Evolutionary conservation across 2,797 vertebrate species (phyloP).

Genomic region (Lepidocolaptes lacrymiger): DNA sequence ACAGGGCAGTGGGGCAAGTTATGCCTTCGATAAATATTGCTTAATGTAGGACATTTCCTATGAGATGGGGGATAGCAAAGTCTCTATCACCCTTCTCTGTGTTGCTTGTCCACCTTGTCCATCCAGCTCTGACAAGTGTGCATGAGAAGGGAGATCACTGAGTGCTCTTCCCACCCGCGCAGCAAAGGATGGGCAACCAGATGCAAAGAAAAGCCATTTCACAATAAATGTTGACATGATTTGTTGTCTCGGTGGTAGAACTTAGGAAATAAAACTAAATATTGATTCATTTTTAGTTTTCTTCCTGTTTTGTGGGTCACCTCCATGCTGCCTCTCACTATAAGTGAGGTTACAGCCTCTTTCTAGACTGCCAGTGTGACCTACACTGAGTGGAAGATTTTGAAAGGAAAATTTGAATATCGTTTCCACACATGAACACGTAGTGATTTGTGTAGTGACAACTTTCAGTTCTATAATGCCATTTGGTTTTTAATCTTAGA

Average conservation of each 20-base stretch:
- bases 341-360: neutral
- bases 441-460: neutral
- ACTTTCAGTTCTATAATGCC: neutral
- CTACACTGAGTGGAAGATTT: neutral
- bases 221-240: neutral
- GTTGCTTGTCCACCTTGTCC: neutral
- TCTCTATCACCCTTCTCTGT: neutral
- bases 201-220: neutral
- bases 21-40: neutral
- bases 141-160: neutral
- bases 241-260: neutral
- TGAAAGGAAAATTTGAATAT: neutral
- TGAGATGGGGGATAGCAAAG: neutral
- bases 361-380: neutral
- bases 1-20: neutral
- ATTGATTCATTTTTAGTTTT: neutral
- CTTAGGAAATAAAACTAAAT: neutral
- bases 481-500: neutral
- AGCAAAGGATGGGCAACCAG: neutral
- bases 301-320: neutral
- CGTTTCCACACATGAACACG: neutral
- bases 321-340: neutral
- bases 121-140: neutral
- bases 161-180: neutral
- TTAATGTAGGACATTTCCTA: neutral